Conservation (phyloP, 2,888 invertebrate species). For the Tortrix viridana region DNA sequence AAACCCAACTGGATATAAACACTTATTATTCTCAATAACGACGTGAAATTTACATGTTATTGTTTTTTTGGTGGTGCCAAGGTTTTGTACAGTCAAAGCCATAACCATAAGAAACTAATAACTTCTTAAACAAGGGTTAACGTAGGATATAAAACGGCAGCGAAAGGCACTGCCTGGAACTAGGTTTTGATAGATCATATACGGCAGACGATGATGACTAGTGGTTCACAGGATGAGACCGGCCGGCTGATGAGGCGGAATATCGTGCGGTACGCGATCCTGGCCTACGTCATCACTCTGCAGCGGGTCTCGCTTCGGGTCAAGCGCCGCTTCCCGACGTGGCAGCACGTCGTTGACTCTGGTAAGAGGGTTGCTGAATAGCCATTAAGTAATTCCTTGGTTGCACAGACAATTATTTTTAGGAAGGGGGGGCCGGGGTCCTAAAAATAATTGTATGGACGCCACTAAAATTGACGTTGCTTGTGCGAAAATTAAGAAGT, state of each 20-base stretch:
- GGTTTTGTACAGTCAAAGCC: no score
- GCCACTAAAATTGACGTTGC: no score
- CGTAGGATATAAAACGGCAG: no score
- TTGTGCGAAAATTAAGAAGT: no score
- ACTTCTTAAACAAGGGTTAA: no score
- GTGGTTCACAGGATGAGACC: conserved; percentile 88
- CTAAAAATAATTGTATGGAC: no score
- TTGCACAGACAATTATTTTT: no score
- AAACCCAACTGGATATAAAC: conserved; percentile 6
- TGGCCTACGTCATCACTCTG: conserved; percentile 94
- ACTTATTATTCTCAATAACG: not conserved
- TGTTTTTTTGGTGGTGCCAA: not conserved
- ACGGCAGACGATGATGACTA: not conserved
- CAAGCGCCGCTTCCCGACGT: conserved; percentile 93
- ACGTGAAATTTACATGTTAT: not conserved
- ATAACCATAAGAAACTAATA: no score
- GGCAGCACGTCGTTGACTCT: conserved; percentile 95
- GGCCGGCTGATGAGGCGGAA: conserved; percentile 95
- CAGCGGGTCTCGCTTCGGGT: conserved; percentile 94
- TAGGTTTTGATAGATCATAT: not conserved
- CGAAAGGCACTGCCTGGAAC: not conserved
- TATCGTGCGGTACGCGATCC: conserved; percentile 94
- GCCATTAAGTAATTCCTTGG: conserved; percentile 1
- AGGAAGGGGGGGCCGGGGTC: no score
- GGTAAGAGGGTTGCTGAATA: no score